Base-by-base conservation (phyloP, 2,113 vertebrate species). In the Sisor rabdophorus region DNA sequence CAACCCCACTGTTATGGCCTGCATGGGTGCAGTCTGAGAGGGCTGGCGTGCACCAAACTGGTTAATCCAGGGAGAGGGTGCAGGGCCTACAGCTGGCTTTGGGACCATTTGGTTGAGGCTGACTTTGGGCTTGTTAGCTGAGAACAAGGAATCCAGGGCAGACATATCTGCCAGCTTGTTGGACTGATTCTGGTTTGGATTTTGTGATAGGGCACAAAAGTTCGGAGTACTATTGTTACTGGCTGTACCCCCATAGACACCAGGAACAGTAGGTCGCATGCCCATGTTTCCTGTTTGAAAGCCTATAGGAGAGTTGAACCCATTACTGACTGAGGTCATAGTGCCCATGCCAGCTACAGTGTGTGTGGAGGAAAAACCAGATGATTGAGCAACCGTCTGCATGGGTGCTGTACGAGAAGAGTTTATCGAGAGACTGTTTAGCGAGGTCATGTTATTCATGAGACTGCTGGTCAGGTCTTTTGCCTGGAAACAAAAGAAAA, bases 401-500 rank as follows among this genome's bases (percentile, higher is more conserved):
- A 84, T 75, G 0, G 87, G 81, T n/a, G 87, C 74, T 50, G 91
- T 83, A 70, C 95, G 93, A 75, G 92, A 53, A 3, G 91, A 91
- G 78, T 83, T 89, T 81, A 94, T 70, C 11, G 95, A 90, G 71
- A 94, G 80, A 84, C 77, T 92, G 82, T 88, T 92, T 75, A 98
- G 85, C 5, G 95, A 95, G 0, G 94, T 89, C 94, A 98, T 96
- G 80, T 88, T 96, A 86, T 93, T 96, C 88, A 98, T 87, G 81
- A 99, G 87, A 40, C 95, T 97, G 87, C 93, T 94, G 72, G 95
- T 98, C 87, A 99, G 90, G 86, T 98, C 96, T 83, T 98, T 99
- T 7, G 94, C 90, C 97, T 99, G 90, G 28, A 92, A 2, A 83
- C 3, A 73, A 55, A 81, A 85, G 76, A 75, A 2, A 48, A 28